These are phyloP conservation scores for Mesocentrotus franciscanus DNA, from an alignment of 53 echinoderm and acorn worm genomes.

Conservation along the genomic window DNA sequence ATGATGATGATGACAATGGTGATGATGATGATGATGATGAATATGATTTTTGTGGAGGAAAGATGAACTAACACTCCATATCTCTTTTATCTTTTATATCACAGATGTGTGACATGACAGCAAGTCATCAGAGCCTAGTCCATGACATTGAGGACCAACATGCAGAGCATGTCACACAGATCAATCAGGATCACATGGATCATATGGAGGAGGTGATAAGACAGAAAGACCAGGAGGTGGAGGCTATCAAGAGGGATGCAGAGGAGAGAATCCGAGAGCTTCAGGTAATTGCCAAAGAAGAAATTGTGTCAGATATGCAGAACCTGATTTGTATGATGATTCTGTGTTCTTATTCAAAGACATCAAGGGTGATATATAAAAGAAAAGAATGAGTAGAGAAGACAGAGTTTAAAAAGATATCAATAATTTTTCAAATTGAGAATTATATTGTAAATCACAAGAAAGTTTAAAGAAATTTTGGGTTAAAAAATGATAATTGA, in stretches of 20 bases:
- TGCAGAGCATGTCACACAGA: slow-evolving; percentile 69
- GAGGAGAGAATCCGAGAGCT: slow-evolving; percentile 69
- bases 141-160: slow-evolving; percentile 83
- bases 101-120: slow-evolving; percentile 73
- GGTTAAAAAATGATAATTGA: no score
- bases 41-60: neutral
- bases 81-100: neutral
- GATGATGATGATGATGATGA: neutral
- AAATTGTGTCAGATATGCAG: neutral
- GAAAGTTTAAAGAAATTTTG: no score
- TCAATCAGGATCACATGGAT: slow-evolving; percentile 77
- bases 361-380: neutral
- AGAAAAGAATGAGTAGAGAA: neutral
- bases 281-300: slow-evolving; percentile 57
- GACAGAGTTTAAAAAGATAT: no score
- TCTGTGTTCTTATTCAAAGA: neutral
- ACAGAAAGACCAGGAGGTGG: slow-evolving; percentile 70
- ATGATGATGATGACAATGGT: neutral
- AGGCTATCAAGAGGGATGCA: slow-evolving; percentile 66
- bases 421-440: no score
- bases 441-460: no score
- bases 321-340: neutral
- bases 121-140: slow-evolving; percentile 69
- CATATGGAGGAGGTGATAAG: slow-evolving; percentile 78
- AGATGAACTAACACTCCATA: neutral